Percentiles rank a stretch among this genome's conserved stretches.
Evolutionary conservation across 1,140 invertebrate genomes (phyloP).

Genomic region (Temnothorax longispinosus): DNA sequence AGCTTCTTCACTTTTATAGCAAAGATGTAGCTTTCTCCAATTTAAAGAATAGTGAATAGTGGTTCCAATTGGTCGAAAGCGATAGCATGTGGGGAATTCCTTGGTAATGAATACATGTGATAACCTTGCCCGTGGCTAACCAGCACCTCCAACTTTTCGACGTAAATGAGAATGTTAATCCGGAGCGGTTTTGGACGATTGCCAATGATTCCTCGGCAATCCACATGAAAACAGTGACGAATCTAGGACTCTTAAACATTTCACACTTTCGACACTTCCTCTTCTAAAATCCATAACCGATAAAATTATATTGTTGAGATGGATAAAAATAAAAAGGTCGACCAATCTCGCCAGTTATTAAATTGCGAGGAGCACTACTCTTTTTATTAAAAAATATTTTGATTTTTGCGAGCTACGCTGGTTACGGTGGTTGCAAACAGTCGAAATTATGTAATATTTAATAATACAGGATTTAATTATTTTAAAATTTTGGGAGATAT

Average conservation of each 20-base stretch:
- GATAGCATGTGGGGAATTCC: constrained; percentile 4
- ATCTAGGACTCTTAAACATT: constrained; percentile 61
- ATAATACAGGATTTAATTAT: constrained; percentile 66
- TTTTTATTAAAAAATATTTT: background rate
- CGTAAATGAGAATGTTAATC: constrained; percentile 79
- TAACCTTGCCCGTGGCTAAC: constrained; percentile 44
- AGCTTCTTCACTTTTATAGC: constrained; percentile 20
- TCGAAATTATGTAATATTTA: constrained; percentile 25
- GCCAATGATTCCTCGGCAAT: constrained; percentile 74
- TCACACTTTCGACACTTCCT: constrained; percentile 25
- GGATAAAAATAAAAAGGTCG: background rate
- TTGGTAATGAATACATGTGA: constrained; percentile 39
- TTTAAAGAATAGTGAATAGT: background rate
- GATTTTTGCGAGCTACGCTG: background rate
- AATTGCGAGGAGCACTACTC: background rate
- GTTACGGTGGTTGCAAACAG: background rate
- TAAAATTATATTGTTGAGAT: background rate
- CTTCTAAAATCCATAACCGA: background rate
- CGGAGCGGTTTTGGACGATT: constrained; percentile 70
- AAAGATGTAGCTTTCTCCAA: constrained; percentile 21
- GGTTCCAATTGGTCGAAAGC: background rate
- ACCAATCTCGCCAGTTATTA: background rate
- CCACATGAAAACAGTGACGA: constrained; percentile 61
- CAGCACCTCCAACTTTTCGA: constrained; percentile 40
- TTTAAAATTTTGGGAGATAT: background rate